Conservation (phyloP, 2,113 vertebrate genomes). For the Dromas ardeola region DNA sequence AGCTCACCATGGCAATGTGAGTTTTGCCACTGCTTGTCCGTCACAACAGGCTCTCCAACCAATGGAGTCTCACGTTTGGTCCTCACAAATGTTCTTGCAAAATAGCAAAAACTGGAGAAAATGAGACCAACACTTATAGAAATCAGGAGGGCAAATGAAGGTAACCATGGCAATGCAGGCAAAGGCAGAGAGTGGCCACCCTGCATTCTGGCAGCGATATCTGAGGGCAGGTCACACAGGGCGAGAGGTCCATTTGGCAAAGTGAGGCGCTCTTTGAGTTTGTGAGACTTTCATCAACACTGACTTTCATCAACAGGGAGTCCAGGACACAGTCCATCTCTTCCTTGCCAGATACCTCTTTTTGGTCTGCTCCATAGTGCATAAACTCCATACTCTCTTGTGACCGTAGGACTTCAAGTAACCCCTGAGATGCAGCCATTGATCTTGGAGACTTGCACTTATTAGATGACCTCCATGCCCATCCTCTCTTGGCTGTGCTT, state of each 20-base stretch:
- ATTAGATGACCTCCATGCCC: rapidly evolving
- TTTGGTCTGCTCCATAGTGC: background rate
- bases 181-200: background rate
- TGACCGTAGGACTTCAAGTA: background rate
- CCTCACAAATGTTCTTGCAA: background rate
- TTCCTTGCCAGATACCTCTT: background rate
- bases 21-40: background rate
- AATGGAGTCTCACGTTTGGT: background rate
- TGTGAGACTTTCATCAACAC: background rate
- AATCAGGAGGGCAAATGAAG: background rate
- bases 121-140: background rate
- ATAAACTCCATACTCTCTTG: background rate
- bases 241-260: background rate
- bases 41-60: background rate
- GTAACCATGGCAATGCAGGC: background rate
- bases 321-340: background rate
- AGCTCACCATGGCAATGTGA: background rate
- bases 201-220: background rate
- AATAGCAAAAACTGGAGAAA: background rate
- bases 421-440: background rate
- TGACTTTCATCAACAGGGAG: background rate
- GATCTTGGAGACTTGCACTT: background rate
- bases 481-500: background rate
- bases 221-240: background rate
- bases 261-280: background rate